Evolutionary conservation across 2,113 vertebrate genomes (phyloP), one percentile per base, ranked within the genome.

Genomic region (Harpagus bidentatus): DNA sequence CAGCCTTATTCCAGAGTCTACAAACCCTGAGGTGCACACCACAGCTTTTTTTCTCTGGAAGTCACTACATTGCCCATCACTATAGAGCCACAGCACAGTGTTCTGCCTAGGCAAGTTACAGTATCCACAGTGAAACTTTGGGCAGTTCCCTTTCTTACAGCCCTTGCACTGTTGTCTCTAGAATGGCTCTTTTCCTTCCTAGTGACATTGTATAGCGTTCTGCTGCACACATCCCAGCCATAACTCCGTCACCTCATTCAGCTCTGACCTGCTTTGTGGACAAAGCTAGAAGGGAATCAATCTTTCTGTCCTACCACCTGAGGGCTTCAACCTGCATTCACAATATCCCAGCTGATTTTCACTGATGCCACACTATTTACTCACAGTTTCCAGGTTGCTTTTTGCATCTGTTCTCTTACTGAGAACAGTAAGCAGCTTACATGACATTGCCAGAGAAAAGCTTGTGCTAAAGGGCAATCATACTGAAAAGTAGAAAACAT

Each of bases 221-320:
- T 28, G 15, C n/a, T 11, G n/a, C 48, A 11, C 26, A 6, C 36
- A 17, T 11, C 47, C 59, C 77, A 11, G 28, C 38, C 40, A 3
- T 6, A 6, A 4, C 14, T 16, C 65, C 5, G 0, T 29, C 79
- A 22, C 36, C 56, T 70, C 21, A 0, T 4, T 38, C 55, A 11
- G 47, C 25, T 70, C 80, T 16, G 58, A 91, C 36, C 81, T 13
- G 65, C 48, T 56, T 9, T 13, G 18, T 4, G 32, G 32, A 38
- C 43, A 65, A 11, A 85, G 58, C 48, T 26, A 4, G 20, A 11
- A 12, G 12, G 36, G n/a, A 72, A 23, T 13, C 36, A 9, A 4
- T 5, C 50, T 32, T 34, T 62, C 88, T 5, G 9, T 36, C 74
- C 50, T 11, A 21, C 48, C 63, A 18, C 23, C 55, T 1, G 17